phyloP scores from a whole-genome alignment of 2,113 vertebrate species.

The Phylloscopus whistleri region DNA sequence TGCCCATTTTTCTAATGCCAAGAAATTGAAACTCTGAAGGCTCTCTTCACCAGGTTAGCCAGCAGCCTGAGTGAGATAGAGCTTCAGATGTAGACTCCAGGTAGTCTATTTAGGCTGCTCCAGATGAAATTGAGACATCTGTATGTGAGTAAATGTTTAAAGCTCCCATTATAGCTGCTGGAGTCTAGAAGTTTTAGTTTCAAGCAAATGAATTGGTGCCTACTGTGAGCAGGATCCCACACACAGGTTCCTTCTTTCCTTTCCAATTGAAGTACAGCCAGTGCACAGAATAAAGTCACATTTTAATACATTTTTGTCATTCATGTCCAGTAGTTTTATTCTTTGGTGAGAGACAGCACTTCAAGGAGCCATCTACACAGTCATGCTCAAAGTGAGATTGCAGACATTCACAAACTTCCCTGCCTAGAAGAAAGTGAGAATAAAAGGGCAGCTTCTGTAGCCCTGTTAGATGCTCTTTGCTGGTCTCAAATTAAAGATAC shows the following conservation, averaged over 20 bases:
- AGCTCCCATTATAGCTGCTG: background rate
- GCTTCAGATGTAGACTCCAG: background rate
- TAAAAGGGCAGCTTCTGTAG: background rate
- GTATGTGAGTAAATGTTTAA: background rate
- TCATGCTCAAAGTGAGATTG: background rate
- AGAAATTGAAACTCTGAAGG: background rate
- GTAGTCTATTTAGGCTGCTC: background rate
- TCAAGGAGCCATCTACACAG: background rate
- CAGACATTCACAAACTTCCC: background rate
- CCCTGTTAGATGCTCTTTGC: background rate
- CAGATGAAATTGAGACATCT: background rate
- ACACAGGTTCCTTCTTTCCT: background rate
- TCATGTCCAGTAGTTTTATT: background rate
- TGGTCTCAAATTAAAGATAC: background rate
- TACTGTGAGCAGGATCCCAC: background rate
- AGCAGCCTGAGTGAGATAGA: background rate
- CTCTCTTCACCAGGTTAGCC: background rate
- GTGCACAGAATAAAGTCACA: background rate
- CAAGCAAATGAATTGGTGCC: background rate
- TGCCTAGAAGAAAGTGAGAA: background rate
- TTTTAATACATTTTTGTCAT: background rate
- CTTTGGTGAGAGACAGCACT: background rate
- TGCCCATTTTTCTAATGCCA: background rate
- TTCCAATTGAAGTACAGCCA: background rate
- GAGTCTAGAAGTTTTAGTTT: background rate